A percentile compares a stretch with the other conserved stretches of the same genome.
Evolutionary conservation across 1,140 invertebrate species (phyloP).

Genomic region (Sycophila sp.): DNA sequence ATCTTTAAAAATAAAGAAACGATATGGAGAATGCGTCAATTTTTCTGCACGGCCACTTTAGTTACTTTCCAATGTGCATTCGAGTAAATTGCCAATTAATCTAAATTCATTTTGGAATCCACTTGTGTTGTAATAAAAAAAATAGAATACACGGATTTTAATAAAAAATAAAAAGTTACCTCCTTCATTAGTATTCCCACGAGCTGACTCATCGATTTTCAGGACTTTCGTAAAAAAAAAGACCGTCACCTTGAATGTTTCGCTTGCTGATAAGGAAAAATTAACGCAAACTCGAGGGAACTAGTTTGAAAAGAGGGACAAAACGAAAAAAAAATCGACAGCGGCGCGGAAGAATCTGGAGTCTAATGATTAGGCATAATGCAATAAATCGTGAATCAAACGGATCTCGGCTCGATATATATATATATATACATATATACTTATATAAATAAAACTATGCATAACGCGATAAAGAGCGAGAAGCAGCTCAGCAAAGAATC

Average conservation of each 20-base stretch:
- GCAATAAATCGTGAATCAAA: slow-evolving; percentile 61
- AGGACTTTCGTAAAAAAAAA: not conserved
- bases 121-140: too few species aligned
- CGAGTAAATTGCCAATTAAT: too few species aligned
- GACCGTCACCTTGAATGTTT: not conserved
- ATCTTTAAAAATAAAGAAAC: slow-evolving; percentile 32
- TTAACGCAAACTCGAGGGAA: slow-evolving; percentile 1
- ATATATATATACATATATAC: not conserved
- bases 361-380: slow-evolving; percentile 36
- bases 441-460: slow-evolving; percentile 15
- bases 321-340: not conserved
- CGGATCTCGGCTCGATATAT: slow-evolving; percentile 49
- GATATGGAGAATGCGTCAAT: not conserved
- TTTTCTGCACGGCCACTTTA: too few species aligned
- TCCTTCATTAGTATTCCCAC: too few species aligned
- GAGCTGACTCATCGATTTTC: not conserved
- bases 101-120: too few species aligned
- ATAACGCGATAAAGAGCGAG: slow-evolving; percentile 8
- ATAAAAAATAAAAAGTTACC: too few species aligned
- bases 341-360: not conserved
- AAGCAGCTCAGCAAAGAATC: slow-evolving; percentile 59
- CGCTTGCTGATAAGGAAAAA: not conserved
- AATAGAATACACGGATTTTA: too few species aligned
- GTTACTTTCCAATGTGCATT: too few species aligned
- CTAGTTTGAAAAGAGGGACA: slow-evolving; percentile 13